Evolutionary conservation across 2,888 invertebrate species (phyloP), one percentile per base, ranked within the genome.

Genomic region (Tineola bisselliella): DNA sequence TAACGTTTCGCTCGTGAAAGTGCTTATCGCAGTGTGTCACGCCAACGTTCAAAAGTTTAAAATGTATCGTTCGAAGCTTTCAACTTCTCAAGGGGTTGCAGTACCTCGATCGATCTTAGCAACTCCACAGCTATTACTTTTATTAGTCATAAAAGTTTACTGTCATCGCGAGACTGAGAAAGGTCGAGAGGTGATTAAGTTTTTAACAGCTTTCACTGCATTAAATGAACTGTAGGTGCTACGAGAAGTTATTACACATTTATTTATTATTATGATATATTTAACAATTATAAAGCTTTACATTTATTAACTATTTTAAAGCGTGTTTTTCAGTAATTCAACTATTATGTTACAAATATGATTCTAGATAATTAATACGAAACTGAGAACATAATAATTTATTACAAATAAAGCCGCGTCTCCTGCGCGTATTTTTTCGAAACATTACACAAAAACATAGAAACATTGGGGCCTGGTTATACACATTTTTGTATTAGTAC

Each of bases 61-160:
- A 54, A 54, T 25, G 54, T 54, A 33, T 58, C 17, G 33, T 13
- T 11, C 30, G 33, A 56, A 13, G 58, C 58, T 58, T 33, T 58
- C 33, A 33, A 58, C 33, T 31, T 58, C 33, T 58, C 17, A 58
- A 58, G 33, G 33, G 17, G 31, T 13, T 30, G 30, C 56, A 56
- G 56, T 56, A 61, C 60, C 63, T 61, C 62, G 61, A 59, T 72
- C 68, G 71, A 73, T 73, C 18, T 58, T 25, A 18, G 12, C 48
- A 18, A 18, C 48, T 30, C 33, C 33, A 48, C 65, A 65, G 61
- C 65, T 70, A 72, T 74, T 69, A 73, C 70, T 72, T 75, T 74
- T 73, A 75, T 69, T 68, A 67, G 64, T 69, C 65, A 69, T 80
- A 76, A 77, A 78, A 76, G 66, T 76, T 78, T 71, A 79, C 69